These are phyloP conservation scores for Xanthia togata DNA, from an alignment of 2,888 invertebrate species.

Conservation along the genomic window DNA sequence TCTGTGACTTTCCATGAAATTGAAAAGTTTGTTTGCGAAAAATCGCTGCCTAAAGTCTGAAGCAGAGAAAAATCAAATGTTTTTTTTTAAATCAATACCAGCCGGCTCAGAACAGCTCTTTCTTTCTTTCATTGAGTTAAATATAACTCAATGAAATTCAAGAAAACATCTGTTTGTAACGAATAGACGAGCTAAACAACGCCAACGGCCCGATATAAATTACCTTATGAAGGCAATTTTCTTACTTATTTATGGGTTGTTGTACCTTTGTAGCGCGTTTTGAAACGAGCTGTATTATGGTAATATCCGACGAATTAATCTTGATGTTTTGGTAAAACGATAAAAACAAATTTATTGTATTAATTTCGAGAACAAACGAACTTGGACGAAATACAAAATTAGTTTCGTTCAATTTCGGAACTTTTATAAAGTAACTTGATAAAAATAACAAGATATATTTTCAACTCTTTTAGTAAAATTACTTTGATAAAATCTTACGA, in stretches of 20 bases:
- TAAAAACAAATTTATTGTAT: conserved; percentile 68
- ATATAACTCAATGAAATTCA: conserved; percentile 56
- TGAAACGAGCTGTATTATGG: conserved; percentile 67
- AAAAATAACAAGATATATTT: conserved; percentile 48
- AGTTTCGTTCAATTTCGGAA: conserved; percentile 43
- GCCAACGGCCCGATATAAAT: conserved; percentile 70
- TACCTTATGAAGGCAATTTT: conserved; percentile 76
- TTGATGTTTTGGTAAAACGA: conserved; percentile 65
- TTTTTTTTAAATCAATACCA: not conserved
- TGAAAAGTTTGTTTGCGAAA: not conserved
- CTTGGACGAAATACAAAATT: conserved; percentile 57
- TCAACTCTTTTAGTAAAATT: conserved; percentile 24
- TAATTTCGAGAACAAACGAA: conserved; percentile 63
- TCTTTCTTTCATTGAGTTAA: conserved; percentile 29
- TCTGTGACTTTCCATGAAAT: conserved; percentile 26
- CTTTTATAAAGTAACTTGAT: conserved; percentile 52
- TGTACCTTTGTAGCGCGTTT: conserved; percentile 63
- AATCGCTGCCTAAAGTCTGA: not conserved
- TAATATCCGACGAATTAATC: conserved; percentile 70
- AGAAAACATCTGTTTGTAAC: conserved; percentile 58
- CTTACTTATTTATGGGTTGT: conserved; percentile 73
- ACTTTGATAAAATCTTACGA: conserved; percentile 26
- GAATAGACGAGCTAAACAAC: conserved; percentile 52
- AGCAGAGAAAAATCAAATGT: not conserved
- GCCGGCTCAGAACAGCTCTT: not conserved